Conservation (phyloP, 1,140 invertebrate species). For the Augochlora pura region DNA sequence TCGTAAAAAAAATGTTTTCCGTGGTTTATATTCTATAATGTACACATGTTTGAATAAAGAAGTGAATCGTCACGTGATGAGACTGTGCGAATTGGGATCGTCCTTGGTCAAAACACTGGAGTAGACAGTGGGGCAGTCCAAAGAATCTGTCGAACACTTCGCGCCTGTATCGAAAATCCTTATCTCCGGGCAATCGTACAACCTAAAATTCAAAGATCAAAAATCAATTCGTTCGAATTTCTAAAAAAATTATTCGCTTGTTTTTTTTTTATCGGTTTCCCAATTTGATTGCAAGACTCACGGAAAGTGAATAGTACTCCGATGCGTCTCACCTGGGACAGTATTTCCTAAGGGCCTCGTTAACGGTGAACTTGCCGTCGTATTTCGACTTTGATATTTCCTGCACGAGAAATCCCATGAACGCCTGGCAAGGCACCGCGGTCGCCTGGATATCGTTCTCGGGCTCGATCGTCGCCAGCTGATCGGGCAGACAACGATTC, state of each 20-base stretch:
- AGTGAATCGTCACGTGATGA: slow-evolving; percentile 8
- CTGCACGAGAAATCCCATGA: slow-evolving; percentile 63
- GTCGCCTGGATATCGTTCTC: slow-evolving; percentile 63
- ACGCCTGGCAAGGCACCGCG: slow-evolving; percentile 67
- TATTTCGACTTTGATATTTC: slow-evolving; percentile 57
- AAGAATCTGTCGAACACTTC: slow-evolving; percentile 7
- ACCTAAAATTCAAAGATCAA: slow-evolving; percentile 21
- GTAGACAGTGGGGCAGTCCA: slow-evolving; percentile 49
- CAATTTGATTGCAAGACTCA: too few relatives aligned
- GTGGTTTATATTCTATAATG: slow-evolving; percentile 11
- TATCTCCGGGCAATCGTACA: slow-evolving; percentile 50
- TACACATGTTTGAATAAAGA: slow-evolving; percentile 37
- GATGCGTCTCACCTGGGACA: slow-evolving; percentile 59
- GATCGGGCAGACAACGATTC: slow-evolving; percentile 23
- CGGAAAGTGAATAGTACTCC: too few relatives aligned
- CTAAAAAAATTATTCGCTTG: too few relatives aligned
- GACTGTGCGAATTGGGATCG: background rate
- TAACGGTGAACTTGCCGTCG: slow-evolving; percentile 38
- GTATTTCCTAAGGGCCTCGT: slow-evolving; percentile 51
- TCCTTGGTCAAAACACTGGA: background rate
- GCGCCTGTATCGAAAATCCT: slow-evolving; percentile 41
- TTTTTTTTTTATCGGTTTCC: too few relatives aligned
- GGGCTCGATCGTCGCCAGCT: slow-evolving; percentile 55
- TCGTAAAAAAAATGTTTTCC: slow-evolving; percentile 11
- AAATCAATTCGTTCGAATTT: too few relatives aligned